Conservation (phyloP, 1,140 invertebrate species). For the Brachionus rotundiformis region DNA sequence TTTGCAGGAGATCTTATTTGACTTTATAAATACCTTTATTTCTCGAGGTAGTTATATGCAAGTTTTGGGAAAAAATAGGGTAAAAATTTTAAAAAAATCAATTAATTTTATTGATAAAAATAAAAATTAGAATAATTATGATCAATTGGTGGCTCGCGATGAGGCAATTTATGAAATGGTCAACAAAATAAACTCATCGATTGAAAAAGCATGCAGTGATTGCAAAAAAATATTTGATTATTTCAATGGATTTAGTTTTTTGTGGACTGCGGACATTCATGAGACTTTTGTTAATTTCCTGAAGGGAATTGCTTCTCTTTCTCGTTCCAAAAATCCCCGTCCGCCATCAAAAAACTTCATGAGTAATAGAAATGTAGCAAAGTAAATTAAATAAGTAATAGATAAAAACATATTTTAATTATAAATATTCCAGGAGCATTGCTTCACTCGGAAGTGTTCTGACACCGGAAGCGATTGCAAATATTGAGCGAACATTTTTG, state of each 20-base stretch:
- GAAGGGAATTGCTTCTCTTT: constrained; percentile 57
- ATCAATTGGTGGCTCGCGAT: constrained; percentile 61
- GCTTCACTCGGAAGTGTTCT: constrained; percentile 40
- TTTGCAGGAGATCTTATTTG: constrained; percentile 47
- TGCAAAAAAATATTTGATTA: constrained; percentile 60
- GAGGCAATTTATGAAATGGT: constrained; percentile 59
- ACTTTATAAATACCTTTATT: constrained; percentile 51
- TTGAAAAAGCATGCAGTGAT: constrained; percentile 60
- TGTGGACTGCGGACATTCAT: constrained; percentile 63
- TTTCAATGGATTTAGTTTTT: constrained; percentile 61
- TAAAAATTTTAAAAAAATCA: constrained; percentile 1
- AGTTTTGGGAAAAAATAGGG: constrained; percentile 46
- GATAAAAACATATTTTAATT: not conserved
- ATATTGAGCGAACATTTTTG: constrained; percentile 60
- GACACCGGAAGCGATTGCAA: constrained; percentile 11
- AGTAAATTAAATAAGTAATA: not conserved
- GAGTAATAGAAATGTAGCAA: constrained; percentile 45
- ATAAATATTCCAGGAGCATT: constrained; percentile 25
- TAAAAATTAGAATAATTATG: constrained; percentile 58
- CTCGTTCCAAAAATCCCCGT: constrained; percentile 24
- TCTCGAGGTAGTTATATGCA: constrained; percentile 33
- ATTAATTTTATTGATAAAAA: not conserved
- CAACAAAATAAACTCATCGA: constrained; percentile 58
- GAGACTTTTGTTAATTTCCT: constrained; percentile 62
- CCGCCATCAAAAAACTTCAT: constrained; percentile 50